Base-by-base conservation (phyloP, 2,797 vertebrate genomes). In the Halcyon chelicuti region DNA sequence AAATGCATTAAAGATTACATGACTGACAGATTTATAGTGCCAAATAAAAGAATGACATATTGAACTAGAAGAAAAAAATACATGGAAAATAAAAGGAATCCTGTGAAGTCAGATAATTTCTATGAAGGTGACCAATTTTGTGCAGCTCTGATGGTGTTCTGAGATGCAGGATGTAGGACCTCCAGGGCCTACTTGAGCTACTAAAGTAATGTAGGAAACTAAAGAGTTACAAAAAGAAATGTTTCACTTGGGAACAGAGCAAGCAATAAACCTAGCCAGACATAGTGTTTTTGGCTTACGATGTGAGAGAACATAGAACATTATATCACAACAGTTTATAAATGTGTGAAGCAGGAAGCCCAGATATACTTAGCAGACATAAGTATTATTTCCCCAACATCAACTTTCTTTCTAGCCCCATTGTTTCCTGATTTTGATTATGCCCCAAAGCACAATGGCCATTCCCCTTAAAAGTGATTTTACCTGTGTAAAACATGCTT, bases 301-400 rank as follows among this genome's bases (percentile, higher is more conserved):
- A 96, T 94, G 86, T 96, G 88, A 97, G 76, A 94, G 65, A 92
- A 81, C 37, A 42, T 31, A 54, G 42, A 90, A 57, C 42, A 66
- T 94, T 95, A 60, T 93, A 86, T 88, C 92, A 73, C 73, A 92
- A 88, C 55, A 88, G 55, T 47, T 62, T 96, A 93, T 40, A 44
- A 90, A 94, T 60, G 93, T 92, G 88, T 84, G 95, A 97, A 96
- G 76, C 92, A 96, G 83, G 90, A 96, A 96, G 60, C 66, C 60
- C 35, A 67, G 86, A 79, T 79, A 94, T 21, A 78, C 39, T 84
- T 84, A 90, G 66, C 55, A 97, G 90, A 93, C 83, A 7, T 44
- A 92, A 88, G 70, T 70, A 76, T 82, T 90, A 81, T 88, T 95
- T 95, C 55, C 35, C 40, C 42, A 90, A 62, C 78, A 93, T 17